These are phyloP conservation scores for Linurgus olivaceus DNA, from an alignment of 2,797 vertebrate species.

Conservation along the genomic window DNA sequence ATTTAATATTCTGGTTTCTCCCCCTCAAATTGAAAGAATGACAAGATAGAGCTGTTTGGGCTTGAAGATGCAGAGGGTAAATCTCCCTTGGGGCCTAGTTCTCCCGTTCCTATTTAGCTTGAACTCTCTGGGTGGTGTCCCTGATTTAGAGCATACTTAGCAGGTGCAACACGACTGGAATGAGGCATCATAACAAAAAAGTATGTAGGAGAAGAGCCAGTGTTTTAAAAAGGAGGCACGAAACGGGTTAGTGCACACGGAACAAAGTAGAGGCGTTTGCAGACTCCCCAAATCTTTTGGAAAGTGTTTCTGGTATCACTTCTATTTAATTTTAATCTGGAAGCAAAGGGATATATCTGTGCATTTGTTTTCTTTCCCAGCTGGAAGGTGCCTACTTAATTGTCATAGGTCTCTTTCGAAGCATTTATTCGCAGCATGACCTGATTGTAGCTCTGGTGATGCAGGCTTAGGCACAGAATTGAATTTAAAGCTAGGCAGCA, in stretches of 20 bases:
- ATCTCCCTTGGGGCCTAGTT: background rate
- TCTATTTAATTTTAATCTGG: background rate
- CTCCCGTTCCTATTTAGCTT: background rate
- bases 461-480: background rate
- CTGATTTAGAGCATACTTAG: background rate
- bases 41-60: background rate
- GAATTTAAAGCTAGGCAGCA: background rate
- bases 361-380: background rate
- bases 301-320: background rate
- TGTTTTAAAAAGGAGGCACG: background rate
- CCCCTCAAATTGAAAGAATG: background rate
- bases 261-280: background rate
- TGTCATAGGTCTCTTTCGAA: background rate
- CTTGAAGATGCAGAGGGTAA: background rate
- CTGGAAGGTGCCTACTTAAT: background rate
- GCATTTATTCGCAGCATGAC: background rate
- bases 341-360: background rate
- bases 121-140: background rate
- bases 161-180: background rate
- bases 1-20: background rate
- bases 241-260: background rate
- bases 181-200: background rate
- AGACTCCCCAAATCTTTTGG: background rate
- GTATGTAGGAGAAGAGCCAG: background rate
- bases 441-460: background rate